Percentiles rank a stretch among this genome's conserved stretches.
Conservation (phyloP, 2,888 invertebrate genomes). For the Harmothoe impar region DNA sequence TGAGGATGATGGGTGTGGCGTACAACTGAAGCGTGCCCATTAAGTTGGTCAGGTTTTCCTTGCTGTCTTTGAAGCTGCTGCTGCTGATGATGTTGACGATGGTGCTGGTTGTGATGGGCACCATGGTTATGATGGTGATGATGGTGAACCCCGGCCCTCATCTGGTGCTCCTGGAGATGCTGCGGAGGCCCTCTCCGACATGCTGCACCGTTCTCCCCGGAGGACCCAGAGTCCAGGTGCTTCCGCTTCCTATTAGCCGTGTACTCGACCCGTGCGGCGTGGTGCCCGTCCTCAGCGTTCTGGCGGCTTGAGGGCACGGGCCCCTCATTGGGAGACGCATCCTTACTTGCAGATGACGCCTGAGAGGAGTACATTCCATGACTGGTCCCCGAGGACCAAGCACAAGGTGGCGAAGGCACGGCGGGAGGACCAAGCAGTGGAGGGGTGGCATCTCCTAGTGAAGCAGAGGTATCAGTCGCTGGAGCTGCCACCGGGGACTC, state of each 20-base stretch:
- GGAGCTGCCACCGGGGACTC: not conserved
- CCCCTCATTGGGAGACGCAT: not conserved
- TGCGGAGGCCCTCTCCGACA: not conserved
- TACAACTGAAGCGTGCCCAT: not conserved
- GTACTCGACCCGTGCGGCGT: not conserved
- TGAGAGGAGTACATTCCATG: not conserved
- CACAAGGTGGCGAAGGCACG: not conserved
- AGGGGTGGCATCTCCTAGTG: not conserved
- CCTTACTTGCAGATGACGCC: not conserved
- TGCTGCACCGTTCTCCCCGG: slow-evolving; percentile 12
- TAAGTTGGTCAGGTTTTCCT: not conserved
- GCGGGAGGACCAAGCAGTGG: not conserved
- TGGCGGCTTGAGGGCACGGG: not conserved
- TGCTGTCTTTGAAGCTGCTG: not conserved
- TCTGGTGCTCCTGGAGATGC: not conserved
- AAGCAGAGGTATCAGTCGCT: not conserved
- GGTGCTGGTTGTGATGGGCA: not conserved
- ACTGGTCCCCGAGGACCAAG: not conserved
- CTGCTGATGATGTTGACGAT: not conserved
- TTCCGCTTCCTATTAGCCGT: slow-evolving; percentile 10
- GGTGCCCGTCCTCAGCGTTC: not conserved
- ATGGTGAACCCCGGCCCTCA: not conserved
- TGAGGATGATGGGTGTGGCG: not conserved
- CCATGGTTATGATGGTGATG: not conserved
- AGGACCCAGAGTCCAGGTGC: slow-evolving; percentile 34